Evolutionary conservation across 2,888 invertebrate species (phyloP), one percentile per base, ranked within the genome.

Genomic region (Crocallis elinguaria): DNA sequence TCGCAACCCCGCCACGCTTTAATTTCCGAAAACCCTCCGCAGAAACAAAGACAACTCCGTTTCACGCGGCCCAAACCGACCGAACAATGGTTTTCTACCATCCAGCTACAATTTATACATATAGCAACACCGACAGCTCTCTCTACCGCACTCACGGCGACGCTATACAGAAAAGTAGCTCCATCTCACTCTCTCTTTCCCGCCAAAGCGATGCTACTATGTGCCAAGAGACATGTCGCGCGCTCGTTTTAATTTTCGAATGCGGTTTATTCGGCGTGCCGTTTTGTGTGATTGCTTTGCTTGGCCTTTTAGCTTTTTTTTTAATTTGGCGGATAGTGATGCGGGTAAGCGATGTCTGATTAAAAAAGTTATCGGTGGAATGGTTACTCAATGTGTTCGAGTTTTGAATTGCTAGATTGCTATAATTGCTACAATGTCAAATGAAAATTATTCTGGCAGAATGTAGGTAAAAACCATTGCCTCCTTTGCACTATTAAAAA

Each of bases 1-100:
- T 77, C 72, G 75, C 81, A 82, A 81, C 83, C 82, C 81, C 78
- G 74, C 83, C 82, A 80, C 78, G 74, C 82, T 88, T 87, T 89
- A 88, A 89, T 89, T 86, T 86, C 78, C 86, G 82, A 83, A 87
- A 88, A 85, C 86, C 88, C 88, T 82, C 77, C 67, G 71, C 73
- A 76, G 76, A 86, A 84, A 88, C 85, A 88, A 88, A 84, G 80
- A 77, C 73, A 65, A 73, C 80, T 79, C 84, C 86, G 86, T 86
- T 89, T 88, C 88, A 87, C 88, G 85, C 88, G 85, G 81, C 79
- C 86, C 79, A 84, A 88, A 88, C 89, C 89, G 82, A 87, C 76
- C 80, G 84, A 82, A 88, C 88, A 89, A 88, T 85, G 79, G 77
- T 75, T 58, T 55, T 74, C 84, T 79, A 70, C 79, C 79, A 79